A percentile compares a stretch with the other conserved stretches of the same genome.
These are phyloP conservation scores for Episyrphus balteatus DNA, from an alignment of 1,140 invertebrate genomes.

Conservation along the genomic window DNA sequence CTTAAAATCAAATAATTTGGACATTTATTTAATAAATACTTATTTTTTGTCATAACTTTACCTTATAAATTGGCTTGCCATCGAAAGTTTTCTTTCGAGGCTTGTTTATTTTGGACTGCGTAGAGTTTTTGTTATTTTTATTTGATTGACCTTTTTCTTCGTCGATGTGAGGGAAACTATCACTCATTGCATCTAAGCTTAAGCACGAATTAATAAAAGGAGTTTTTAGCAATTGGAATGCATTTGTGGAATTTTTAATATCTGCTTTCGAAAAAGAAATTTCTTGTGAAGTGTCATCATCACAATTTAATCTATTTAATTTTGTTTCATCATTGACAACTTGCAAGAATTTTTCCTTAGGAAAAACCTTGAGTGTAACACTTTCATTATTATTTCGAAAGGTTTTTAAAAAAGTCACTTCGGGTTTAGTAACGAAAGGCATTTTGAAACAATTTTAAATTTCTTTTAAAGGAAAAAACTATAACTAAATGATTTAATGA, in stretches of 20 bases:
- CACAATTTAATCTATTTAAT: too few species aligned
- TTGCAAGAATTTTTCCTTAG: neutral
- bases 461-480: too few species aligned
- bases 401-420: neutral
- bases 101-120: neutral
- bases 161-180: slow-evolving; percentile 2
- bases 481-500: too few species aligned
- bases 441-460: neutral
- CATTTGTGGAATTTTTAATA: neutral
- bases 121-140: neutral
- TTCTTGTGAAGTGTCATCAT: too few species aligned
- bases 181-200: neutral
- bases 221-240: neutral
- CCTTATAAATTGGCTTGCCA: slow-evolving; percentile 8
- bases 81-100: slow-evolving; percentile 7
- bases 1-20: too few species aligned
- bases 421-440: neutral
- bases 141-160: neutral
- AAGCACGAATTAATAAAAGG: neutral
- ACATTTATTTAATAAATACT: too few species aligned
- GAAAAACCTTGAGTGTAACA: neutral
- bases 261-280: neutral
- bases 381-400: neutral
- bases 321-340: too few species aligned
- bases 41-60: neutral